A percentile compares a stretch with the other conserved stretches of the same genome.
Conservation (phyloP, 2,888 invertebrate species). For the Thereva unica region DNA sequence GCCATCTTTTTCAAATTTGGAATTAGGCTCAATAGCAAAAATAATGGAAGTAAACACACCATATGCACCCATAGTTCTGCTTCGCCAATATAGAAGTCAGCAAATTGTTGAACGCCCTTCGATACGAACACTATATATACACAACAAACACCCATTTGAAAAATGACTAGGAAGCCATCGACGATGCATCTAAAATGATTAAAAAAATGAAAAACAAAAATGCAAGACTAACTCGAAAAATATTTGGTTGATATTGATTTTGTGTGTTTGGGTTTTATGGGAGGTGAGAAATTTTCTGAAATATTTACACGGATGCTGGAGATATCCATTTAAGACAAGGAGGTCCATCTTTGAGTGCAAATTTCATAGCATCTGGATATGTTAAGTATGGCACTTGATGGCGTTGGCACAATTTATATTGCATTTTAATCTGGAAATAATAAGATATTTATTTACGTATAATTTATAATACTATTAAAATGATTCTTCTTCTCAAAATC, state of each 20-base stretch:
- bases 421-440: slow-evolving; percentile 57
- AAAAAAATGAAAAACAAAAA: not conserved
- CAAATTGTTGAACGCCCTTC: slow-evolving; percentile 66
- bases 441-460: slow-evolving; percentile 5
- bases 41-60: slow-evolving; percentile 68
- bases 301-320: slow-evolving; percentile 59
- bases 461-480: not conserved
- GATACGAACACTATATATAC: slow-evolving; percentile 83
- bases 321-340: slow-evolving; percentile 65
- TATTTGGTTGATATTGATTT: not conserved
- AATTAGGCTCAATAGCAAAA: slow-evolving; percentile 72
- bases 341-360: slow-evolving; percentile 78
- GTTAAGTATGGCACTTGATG: slow-evolving; percentile 74
- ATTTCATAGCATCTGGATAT: slow-evolving; percentile 83
- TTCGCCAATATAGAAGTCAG: slow-evolving; percentile 30
- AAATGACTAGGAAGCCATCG: slow-evolving; percentile 73
- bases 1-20: slow-evolving; percentile 78
- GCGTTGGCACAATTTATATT: slow-evolving; percentile 67
- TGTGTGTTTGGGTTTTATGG: no score
- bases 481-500: no score
- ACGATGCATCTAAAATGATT: slow-evolving; percentile 65
- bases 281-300: no score
- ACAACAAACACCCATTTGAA: slow-evolving; percentile 87
- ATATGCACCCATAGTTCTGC: slow-evolving; percentile 66
- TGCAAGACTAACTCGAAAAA: slow-evolving; percentile 17